Conservation (phyloP, 2,888 invertebrate species). For the Caenorhabditis plicata region DNA sequence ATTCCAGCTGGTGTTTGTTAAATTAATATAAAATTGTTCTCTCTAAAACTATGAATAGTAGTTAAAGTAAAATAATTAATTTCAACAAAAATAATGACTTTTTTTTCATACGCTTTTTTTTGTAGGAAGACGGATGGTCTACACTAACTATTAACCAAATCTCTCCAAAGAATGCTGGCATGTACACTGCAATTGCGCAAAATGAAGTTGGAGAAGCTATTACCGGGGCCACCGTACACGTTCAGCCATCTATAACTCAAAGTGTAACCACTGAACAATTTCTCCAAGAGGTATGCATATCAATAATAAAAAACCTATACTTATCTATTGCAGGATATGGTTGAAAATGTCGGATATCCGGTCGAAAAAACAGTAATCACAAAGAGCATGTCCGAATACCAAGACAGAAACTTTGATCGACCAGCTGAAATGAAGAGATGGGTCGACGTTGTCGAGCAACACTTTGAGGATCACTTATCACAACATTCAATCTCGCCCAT, state of each 20-base stretch:
- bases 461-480: conserved; percentile 39
- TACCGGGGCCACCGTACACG: conserved; percentile 78
- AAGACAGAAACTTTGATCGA: conserved; percentile 19
- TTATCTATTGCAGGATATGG: conserved; percentile 9
- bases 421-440: conserved; percentile 37
- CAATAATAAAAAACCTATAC: background rate
- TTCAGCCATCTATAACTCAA: conserved; percentile 59
- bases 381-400: conserved; percentile 14
- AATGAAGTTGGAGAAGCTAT: conserved; percentile 90
- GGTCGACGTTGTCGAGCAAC: conserved; percentile 38
- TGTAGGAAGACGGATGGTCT: conserved; percentile 64
- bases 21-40: too few relatives aligned
- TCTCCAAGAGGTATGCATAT: background rate
- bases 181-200: conserved; percentile 81
- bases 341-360: conserved; percentile 23
- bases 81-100: background rate
- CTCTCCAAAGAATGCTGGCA: conserved; percentile 66
- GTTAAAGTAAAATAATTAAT: too few relatives aligned
- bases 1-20: too few relatives aligned
- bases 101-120: background rate
- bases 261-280: conserved; percentile 13
- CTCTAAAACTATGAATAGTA: too few relatives aligned
- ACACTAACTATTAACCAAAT: conserved; percentile 46
- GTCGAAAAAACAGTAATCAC: conserved; percentile 24
- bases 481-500: conserved; percentile 41